These are phyloP conservation scores for Oenanthe melanoleuca DNA, from an alignment of 2,113 vertebrate genomes.

Conservation along the genomic window DNA sequence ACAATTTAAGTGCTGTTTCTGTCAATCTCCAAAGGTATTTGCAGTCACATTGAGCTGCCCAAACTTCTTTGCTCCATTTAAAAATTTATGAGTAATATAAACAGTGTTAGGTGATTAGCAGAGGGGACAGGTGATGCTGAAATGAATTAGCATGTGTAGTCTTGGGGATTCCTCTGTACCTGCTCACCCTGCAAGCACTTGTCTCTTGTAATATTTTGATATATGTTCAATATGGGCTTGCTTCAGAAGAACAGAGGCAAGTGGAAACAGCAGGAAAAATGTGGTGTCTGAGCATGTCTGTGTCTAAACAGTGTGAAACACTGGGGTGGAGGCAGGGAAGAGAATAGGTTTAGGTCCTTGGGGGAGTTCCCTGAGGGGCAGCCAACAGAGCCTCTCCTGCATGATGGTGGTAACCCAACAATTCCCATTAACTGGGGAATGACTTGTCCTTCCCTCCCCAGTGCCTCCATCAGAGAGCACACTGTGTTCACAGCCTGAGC, in stretches of 20 bases:
- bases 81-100: slow-evolving; percentile 13
- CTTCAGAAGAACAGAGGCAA: not conserved
- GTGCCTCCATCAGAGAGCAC: not conserved
- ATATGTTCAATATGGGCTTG: not conserved
- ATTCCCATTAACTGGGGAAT: rapidly evolving
- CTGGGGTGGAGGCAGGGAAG: not conserved
- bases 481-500: not conserved
- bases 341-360: not conserved
- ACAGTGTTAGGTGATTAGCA: not conserved
- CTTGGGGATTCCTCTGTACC: not conserved
- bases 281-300: not conserved
- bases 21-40: slow-evolving; percentile 33
- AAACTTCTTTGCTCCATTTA: not conserved
- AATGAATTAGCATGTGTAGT: not conserved
- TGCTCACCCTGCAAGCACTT: not conserved
- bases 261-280: not conserved
- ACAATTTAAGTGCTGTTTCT: slow-evolving; percentile 19
- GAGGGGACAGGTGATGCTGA: not conserved
- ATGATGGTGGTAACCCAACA: rapidly evolving
- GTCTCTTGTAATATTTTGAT: not conserved
- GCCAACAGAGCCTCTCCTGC: not conserved
- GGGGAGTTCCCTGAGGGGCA: not conserved
- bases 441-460: not conserved
- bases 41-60: not conserved
- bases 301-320: not conserved